A percentile compares a stretch with the other conserved stretches of the same genome.
Evolutionary conservation across 2,797 vertebrate genomes (phyloP).

Genomic region (Erithacus rubecula): DNA sequence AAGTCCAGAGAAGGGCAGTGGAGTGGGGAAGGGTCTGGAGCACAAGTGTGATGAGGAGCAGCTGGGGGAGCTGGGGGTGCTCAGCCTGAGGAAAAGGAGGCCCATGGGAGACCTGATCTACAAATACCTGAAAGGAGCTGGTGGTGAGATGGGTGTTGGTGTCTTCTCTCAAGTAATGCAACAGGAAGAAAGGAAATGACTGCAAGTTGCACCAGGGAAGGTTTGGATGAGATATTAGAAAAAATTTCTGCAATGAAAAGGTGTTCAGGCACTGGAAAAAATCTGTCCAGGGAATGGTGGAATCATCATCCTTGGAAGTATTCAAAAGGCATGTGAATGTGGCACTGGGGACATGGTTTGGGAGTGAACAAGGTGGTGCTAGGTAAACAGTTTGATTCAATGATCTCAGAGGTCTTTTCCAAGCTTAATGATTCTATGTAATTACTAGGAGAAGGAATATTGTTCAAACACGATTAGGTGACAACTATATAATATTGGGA

Average conservation of each 20-base stretch:
- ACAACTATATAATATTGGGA: neutral
- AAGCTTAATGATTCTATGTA: neutral
- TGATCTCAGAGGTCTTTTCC: neutral
- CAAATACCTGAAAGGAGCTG: neutral
- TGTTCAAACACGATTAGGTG: neutral
- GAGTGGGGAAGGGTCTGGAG: neutral
- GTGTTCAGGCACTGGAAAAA: neutral
- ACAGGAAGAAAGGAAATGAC: neutral
- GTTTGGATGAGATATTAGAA: neutral
- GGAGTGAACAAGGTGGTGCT: neutral
- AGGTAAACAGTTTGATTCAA: neutral
- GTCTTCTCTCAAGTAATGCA: fast-evolving
- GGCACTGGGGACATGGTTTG: neutral
- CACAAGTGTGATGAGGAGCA: neutral
- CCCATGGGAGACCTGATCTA: neutral
- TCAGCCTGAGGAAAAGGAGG: neutral
- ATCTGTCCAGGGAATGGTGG: neutral
- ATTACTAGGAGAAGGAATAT: neutral
- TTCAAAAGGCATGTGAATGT: fast-evolving
- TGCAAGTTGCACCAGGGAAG: neutral
- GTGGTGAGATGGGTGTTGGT: neutral
- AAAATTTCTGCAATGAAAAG: neutral
- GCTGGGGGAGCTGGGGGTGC: neutral
- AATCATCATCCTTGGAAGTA: neutral
- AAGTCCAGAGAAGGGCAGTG: neutral